A percentile compares a stretch with the other conserved stretches of the same genome.
These are phyloP conservation scores for Caenorhabditis imperialis DNA, from an alignment of 2,888 invertebrate genomes.

Conservation along the genomic window DNA sequence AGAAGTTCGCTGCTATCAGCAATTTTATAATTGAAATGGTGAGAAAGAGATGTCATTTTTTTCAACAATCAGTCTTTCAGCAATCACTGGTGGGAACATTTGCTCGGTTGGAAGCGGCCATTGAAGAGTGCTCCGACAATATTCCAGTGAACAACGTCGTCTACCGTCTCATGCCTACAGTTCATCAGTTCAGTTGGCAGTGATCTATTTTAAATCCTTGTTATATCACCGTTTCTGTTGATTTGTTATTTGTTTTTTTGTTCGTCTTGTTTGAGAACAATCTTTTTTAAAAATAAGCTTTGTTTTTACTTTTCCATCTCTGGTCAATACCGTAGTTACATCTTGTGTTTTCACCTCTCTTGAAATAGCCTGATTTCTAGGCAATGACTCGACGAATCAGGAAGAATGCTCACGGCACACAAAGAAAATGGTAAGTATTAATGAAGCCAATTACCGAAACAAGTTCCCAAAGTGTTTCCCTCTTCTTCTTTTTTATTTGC, in stretches of 20 bases:
- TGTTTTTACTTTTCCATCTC: too few species aligned
- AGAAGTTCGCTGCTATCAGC: conserved; percentile 35
- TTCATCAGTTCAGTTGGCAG: conserved; percentile 42
- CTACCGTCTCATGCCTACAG: conserved; percentile 15
- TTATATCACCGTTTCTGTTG: conserved; percentile 4
- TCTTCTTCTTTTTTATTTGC: too few species aligned
- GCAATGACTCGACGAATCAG: too few species aligned
- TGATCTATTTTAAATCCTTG: too few species aligned
- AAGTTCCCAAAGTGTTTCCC: too few species aligned
- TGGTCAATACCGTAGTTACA: too few species aligned
- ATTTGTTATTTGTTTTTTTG: conserved; percentile 6
- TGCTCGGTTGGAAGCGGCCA: conserved; percentile 25
- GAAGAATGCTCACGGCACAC: too few species aligned
- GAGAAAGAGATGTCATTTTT: conserved; percentile 2
- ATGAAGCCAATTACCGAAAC: too few species aligned
- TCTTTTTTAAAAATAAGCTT: background rate
- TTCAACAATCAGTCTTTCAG: conserved; percentile 24
- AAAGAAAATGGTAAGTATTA: too few species aligned
- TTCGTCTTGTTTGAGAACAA: conserved; percentile 2
- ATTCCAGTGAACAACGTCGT: conserved; percentile 21
- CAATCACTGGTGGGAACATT: conserved; percentile 50
- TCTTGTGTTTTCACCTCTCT: too few species aligned
- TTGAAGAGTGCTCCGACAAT: conserved; percentile 18
- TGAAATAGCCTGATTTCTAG: too few species aligned
- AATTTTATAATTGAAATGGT: conserved; percentile 57